Evolutionary conservation across 1,140 invertebrate genomes (phyloP), one percentile per base, ranked within the genome.

Genomic region (Ips nitidus): DNA sequence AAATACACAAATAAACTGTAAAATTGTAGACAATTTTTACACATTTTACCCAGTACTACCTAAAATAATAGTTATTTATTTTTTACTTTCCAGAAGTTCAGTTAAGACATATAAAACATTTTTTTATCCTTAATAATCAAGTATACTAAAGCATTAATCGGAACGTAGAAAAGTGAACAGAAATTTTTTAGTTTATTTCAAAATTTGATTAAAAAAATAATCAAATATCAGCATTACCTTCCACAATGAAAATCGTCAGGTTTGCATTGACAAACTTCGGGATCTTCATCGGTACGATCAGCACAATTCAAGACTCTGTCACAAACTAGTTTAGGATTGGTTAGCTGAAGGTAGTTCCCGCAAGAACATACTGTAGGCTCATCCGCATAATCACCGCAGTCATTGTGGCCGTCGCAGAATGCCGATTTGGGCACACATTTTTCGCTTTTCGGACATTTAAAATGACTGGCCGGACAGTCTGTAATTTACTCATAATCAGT

Each of bases 251-350:
- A 86, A 47, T 79, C 82, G 4, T 77, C 73, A 1, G 78, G 78
- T 8, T 81, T 85, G 77, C 90, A 91, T 22, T 82, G 80, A 73
- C 91, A 93, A 3, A 83, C 79, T 42, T 81, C 77, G 0, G 85
- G 85, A 66, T 86, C 84, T 80, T 95, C 94, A 78, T 95, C 94
- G 41, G 84, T 87, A 74, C 90, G 89, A 77, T 95, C 93, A 52
- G 83, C 82, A 76, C 94, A 96, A 77, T 95, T 88, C 39, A 89
- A 81, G 3, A 88, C 82, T 4, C 91, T 90, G 79, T 95, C 91
- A 78, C 94, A 95, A 41, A 94, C 80, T 64, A 85, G 85, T 2
- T 84, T 80, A 4, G 89, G 87, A 70, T 83, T 79, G 0, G 88
- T 87, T 7, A 89, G 80, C 63, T 84, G 84, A 61, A 94, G 76